Base-by-base conservation (phyloP, 2,797 vertebrate genomes). In the Sciurus vulgaris region DNA sequence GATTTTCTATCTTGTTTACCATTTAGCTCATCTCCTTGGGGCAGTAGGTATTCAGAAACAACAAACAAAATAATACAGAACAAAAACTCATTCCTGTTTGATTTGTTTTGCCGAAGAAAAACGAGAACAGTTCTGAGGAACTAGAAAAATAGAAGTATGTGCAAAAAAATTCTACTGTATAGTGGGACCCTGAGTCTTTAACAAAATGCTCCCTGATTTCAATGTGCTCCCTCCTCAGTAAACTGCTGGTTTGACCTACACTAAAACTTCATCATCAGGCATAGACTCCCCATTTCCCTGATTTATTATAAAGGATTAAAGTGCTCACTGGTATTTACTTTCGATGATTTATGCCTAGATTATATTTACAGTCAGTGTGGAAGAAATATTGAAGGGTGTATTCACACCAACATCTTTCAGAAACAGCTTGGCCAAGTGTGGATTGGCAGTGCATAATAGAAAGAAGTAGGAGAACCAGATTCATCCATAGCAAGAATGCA, bases 261-360 rank as follows among this genome's bases (percentile, higher is more conserved):
- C 95, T 87, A 84, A 95, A 96, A 73, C 94, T 95, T 89, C 95
- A 91, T 94, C 86, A 95, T 81, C 86, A 94, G 69, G 65, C 86
- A 35, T 18, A 91, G 79, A 72, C 78, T 97, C 59, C 73, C 49
- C 86, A 91, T 93, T 95, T 96, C 79, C 44, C 69, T 97, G 97
- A 97, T 95, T 97, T 97, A 97, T 97, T 96, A 59, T 85, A 91
- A 96, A 96, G 89, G 91, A 96, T 96, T 96, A 96, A 97, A 96
- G 65, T 91, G 76, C 51, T 97, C 89, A 96, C 79, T 96, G 86
- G 76, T 97, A 97, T 97, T 97, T 97, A 94, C 96, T 97, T 96
- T 96, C 73, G 89, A 89, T 94, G 96, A 97, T 97, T 97, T 97
- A 97, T 97, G 83, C 79, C 83, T 92, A 94, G 96, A 91, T 94